Percentiles rank a stretch among this genome's conserved stretches.
Evolutionary conservation across 2,113 vertebrate genomes (phyloP).

Genomic region (Cyanocitta stelleri): DNA sequence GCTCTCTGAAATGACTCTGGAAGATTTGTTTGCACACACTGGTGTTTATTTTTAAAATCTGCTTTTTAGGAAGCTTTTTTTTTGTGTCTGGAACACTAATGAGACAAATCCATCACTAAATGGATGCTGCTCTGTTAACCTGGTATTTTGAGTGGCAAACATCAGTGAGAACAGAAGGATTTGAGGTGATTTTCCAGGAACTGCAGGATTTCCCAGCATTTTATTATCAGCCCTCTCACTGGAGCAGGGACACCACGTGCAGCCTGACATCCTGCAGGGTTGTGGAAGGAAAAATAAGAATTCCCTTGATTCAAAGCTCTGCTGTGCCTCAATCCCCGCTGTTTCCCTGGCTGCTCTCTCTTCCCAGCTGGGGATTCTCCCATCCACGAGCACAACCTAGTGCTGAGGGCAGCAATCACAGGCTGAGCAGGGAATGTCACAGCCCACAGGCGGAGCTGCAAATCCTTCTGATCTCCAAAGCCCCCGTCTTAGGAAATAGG

Average conservation of each 20-base stretch:
- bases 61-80: not conserved
- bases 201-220: not conserved
- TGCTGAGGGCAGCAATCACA: not conserved
- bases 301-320: not conserved
- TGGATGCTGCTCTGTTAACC: not conserved
- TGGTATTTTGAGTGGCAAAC: not conserved
- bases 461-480: not conserved
- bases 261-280: not conserved
- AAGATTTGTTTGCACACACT: not conserved
- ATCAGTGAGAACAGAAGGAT: not conserved
- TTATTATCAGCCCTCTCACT: not conserved
- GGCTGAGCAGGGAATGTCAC: fast-evolving
- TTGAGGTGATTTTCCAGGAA: not conserved
- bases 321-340: not conserved
- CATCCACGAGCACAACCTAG: conserved; percentile 24
- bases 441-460: not conserved
- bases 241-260: not conserved
- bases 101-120: not conserved
- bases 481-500: not conserved
- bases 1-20: not conserved
- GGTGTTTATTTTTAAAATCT: not conserved
- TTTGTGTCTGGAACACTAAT: not conserved
- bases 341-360: not conserved
- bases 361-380: not conserved
- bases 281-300: not conserved